Evolutionary conservation across 2,797 vertebrate genomes (phyloP), one percentile per base, ranked within the genome.

Genomic region (Mormyrops boulengeri): DNA sequence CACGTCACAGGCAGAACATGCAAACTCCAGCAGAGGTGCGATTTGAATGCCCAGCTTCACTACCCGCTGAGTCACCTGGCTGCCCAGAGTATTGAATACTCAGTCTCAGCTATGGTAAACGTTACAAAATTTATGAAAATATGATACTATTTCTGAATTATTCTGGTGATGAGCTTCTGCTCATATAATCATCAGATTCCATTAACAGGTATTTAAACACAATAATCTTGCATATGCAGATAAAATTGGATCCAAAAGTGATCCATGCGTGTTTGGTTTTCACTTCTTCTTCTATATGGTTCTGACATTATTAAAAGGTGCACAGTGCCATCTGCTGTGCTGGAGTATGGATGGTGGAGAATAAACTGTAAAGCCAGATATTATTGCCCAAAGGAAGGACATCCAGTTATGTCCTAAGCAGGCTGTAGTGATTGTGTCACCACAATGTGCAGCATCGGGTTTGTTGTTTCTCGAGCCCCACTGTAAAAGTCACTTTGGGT

Each of bases 281-380:
- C 19, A 80, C 11, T 66, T 11, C 22, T 66, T 80, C 38, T 80
- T 80, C 38, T 80, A 19, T 41, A n/a, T 80, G 2, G 5, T 80
- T 80, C 44, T 44, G 14, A 80, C 17, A n/a, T 80, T 44, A 38
- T 73, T 84, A 84, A 85, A 85, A 52, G 82, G 41, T 50, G 44
- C 47, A 85, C 82, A 22, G 82, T n/a, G 82, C 82, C 82, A 85
- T 85, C 82, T 85, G 11, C 44, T 85, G 82, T 85, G 82, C 47
- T 49, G 82, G 47, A 85, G 82, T 50, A 52, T 14, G 6, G 2
- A 19, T 84, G 11, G 9, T 50, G 82, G 12, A 50, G 47, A 19
- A 26, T 47, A 26, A 85, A 9, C 80, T 84, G 38, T 49, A 38
- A 77, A 50, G 22, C 19, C 38, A n/a, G 41, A 5, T 47, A 85